Base-by-base conservation (phyloP, 2,888 invertebrate genomes). In the Clostera curtula region DNA sequence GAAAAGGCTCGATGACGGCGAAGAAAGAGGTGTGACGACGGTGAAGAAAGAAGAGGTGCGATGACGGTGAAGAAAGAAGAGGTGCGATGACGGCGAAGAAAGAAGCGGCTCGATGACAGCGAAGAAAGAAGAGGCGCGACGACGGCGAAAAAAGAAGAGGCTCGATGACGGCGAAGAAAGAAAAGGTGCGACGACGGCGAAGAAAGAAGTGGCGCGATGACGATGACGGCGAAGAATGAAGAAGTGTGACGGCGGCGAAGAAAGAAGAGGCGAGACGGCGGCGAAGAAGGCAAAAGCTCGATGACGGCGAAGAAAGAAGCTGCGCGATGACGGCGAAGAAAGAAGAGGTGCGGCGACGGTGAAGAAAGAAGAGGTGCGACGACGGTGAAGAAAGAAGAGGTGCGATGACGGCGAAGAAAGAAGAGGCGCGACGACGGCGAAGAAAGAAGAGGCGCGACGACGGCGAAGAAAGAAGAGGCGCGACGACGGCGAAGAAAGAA, bases 381-480 rank as follows among this genome's bases (percentile, higher is more conserved):
- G 27, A 29, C 20, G 27, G 23, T 13, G 19, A 29, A 37, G 29
- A 31, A 26, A 19, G 21, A 33, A 31, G 7, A 25, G n/a, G 9
- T 19, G 3, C 9, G 9, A 13, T 5, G 7, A 24, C 26, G 24
- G 12, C 16, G 30, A 31, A 35, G 33, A 29, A 21, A 31, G 31
- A 34, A 28, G 19, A 33, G 12, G 7, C 26, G 24, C 19, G 13
- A 12, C 17, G 26, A 34, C 24, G 1, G 19, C 12, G 19, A 34
- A 33, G 27, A 22, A 21, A 7, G 23, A 35, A 34, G 40, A 33
- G n/a, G n/a, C n/a, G n/a, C n/a, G n/a, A n/a, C n/a, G n/a, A n/a
- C n/a, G n/a, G n/a, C 11, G 14, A 34, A 24, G 24, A 24, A 10
- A 23, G 30, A 29, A 33, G 38, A 34, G 17, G 18, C 24, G 35